Base-by-base conservation (phyloP, 2,113 vertebrate species). In the Merops nubicus region DNA sequence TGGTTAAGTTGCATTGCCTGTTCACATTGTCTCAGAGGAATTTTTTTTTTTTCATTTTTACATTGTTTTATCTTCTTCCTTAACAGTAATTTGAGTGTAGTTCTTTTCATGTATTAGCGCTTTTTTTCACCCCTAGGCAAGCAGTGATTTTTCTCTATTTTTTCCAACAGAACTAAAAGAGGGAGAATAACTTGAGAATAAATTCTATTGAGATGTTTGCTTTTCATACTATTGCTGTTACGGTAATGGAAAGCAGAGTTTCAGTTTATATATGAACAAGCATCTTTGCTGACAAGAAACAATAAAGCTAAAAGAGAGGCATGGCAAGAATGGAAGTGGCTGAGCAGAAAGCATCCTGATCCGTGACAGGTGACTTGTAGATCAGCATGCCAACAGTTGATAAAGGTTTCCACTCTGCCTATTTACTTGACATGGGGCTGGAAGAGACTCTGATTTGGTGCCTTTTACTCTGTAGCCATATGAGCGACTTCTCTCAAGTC, bases 381-480 rank as follows among this genome's bases (percentile, higher is more conserved):
- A 53, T 23, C 42, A 0, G 4, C 15, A 11, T 34, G 18, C 22
- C 47, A 2, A 18, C 1, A 0, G 9, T 36, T 59, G 22, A 11
- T 25, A 47, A 38, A 47, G 10, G 7, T n/a, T 86, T 81, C 31
- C 1, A 2, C 25, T 33, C 26, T 64, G 26, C 6, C 2, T 70
- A 8, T 56, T 69, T 75, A 34, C 48, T 59, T 36, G 25, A n/a
- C 28, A 29, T 23, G 22, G 15, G 43, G 8, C n/a, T 69, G n/a
- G 45, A 42, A 45, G 18, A 64, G n/a, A 47, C 25, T 29, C 1
- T 6, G 23, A 17, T 64, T 68, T 50, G 19, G 16, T 53, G 36
- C 20, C 16, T 51, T 64, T 51, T 76, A n/a, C 28, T 43, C 19
- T 38, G 15, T 45, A 63, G 36, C 11, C 15, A 3, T 21, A 20